Evolutionary conservation across 2,797 vertebrate species (phyloP), one percentile per base, ranked within the genome.

Genomic region (Arctocebus calabarensis): DNA sequence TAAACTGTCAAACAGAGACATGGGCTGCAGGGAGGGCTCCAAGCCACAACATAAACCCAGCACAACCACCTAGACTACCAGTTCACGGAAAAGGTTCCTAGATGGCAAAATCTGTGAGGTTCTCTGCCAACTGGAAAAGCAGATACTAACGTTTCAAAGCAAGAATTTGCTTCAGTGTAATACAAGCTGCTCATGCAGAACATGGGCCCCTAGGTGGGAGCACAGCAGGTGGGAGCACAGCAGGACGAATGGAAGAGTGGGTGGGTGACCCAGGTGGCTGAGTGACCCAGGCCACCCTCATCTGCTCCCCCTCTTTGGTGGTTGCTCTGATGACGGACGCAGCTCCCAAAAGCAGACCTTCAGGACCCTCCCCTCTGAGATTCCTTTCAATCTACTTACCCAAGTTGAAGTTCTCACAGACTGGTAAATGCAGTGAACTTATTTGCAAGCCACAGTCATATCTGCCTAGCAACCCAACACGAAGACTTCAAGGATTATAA

Each of bases 391-490:
- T 89, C 40, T 17, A 1, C 90, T 95, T 84, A 90, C n/a, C 90
- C 88, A 34, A 94, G 90, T 43, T 81, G 81, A 91, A 93, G 92
- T 95, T 97, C 97, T 96, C 96, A 95, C 96, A 90, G 95, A 89
- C 95, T 95, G 68, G 89, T 90, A 96, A 98, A 94, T 77, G 95
- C 85, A 6, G 93, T 7, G 87, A 95, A 93, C 93, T 97, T 94
- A 97, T 96, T 98, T 97, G 97, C 96, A 98, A 96, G 93, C 96
- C 84, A 87, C 84, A 87, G 93, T 95, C 97, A 95, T 91, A 96
- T 97, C 97, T 98, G 96, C 96, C 96, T 97, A 97, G 97, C 97
- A 97, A 97, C 96, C 96, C 96, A 95, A 79, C 91, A 34, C 52
- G 52, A 96, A 96, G 93, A 94, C 93, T 91, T 91, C 90, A 87